Evolutionary conservation across 2,113 vertebrate genomes (phyloP), one percentile per base, ranked within the genome.

Genomic region (Nycticebus coucang): DNA sequence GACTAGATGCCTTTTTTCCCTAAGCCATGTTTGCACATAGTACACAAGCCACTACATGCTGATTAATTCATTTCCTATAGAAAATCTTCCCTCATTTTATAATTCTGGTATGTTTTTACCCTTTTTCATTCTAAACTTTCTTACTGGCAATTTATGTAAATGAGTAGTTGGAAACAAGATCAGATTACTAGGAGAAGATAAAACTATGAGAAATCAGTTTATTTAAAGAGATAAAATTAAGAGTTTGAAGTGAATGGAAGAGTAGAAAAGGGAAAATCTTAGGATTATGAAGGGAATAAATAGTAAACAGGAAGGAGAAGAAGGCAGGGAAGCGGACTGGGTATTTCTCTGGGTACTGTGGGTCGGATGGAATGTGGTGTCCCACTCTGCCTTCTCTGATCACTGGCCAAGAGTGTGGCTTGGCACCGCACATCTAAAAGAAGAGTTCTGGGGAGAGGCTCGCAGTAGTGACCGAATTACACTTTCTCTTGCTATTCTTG

Each of bases 401-500:
- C 92, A 85, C 75, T 19, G n/a, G 91, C 87, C 93, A 87, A n/a
- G 45, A 0, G 0, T 74, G 93, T 87, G 87, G 93, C 57, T 94
- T 97, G 94, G 91, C 88, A 5, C 1, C 4, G 50, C 41, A 26
- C 26, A 79, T 77, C 89, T 89, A 91, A 82, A 35, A 59, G 77
- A 69, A 91, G 74, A 26, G 13, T 68, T 81, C 78, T 81, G 80
- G 71, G 37, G 71, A 97, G n/a, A 89, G 83, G 71, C 91, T 88
- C 15, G 5, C 64, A n/a, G 59, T 69, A 81, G 88, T 55, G 86
- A 89, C 93, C 87, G 72, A 86, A 94, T 80, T 95, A 85, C 69
- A 41, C 91, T 95, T 95, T 95, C 89, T 12, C 37, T 26, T 55
- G 82, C 79, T 95, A 50, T 80, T 95, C 91, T 95, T 87, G 30